Conservation (phyloP, 2,888 invertebrate species). For the Xestia c-nigrum region DNA sequence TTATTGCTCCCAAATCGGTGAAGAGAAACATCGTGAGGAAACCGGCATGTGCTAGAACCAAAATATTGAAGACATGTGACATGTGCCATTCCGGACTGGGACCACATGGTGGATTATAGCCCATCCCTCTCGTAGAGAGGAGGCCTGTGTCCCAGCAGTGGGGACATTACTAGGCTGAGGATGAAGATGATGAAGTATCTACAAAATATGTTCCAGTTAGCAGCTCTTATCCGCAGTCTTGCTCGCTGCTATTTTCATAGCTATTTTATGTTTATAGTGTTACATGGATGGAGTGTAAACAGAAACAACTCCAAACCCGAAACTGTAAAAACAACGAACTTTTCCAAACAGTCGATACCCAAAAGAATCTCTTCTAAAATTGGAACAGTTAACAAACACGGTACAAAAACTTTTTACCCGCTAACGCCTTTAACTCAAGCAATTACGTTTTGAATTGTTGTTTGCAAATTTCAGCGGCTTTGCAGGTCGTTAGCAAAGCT, state of each 20-base stretch:
- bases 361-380: conserved; percentile 3
- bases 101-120: no score
- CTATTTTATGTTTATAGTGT: neutral
- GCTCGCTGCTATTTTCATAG: neutral
- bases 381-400: conserved; percentile 25
- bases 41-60: no score
- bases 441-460: conserved; percentile 67
- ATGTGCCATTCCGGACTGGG: no score
- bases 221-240: neutral
- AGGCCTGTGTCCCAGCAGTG: no score
- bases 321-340: neutral
- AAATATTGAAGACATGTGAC: no score
- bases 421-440: conserved; percentile 53
- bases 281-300: neutral
- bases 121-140: no score
- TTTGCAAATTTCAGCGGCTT: conserved; percentile 73
- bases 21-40: no score
- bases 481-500: conserved; percentile 81
- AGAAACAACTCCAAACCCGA: neutral
- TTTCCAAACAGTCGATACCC: neutral
- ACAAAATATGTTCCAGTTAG: neutral
- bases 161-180: no score
- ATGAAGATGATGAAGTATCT: neutral
- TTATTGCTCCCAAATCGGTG: no score
- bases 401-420: conserved; percentile 33